Evolutionary conservation across 2,888 invertebrate species (phyloP).

Genomic region (Lepidocyrtinus sp.): DNA sequence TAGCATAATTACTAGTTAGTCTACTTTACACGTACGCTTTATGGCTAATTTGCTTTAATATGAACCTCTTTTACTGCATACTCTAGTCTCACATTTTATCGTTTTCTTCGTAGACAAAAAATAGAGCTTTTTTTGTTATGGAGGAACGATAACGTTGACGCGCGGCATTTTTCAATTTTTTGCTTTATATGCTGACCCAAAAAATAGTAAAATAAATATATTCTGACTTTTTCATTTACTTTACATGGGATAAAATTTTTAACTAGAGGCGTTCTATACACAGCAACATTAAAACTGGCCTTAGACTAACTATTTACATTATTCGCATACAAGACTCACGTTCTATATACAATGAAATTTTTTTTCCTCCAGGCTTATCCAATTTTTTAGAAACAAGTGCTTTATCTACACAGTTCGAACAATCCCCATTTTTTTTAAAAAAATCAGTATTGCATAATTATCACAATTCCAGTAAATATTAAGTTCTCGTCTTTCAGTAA

Average conservation of each 20-base stretch:
- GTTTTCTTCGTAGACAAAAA: neutral
- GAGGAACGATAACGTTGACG: neutral
- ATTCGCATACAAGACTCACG: slow-evolving; percentile 55
- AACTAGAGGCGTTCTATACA: neutral
- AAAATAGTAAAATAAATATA: neutral
- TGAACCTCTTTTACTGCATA: too few species aligned
- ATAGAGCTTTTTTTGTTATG: neutral
- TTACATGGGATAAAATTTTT: neutral
- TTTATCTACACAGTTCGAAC: neutral
- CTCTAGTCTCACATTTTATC: too few species aligned
- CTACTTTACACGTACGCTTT: neutral
- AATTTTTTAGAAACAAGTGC: neutral
- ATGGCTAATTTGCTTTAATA: too few species aligned
- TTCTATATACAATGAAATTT: slow-evolving; percentile 45
- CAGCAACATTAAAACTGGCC: slow-evolving; percentile 36
- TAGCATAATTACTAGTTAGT: neutral
- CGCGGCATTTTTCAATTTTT: neutral
- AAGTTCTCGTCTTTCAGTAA: slow-evolving; percentile 22
- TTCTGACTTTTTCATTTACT: neutral
- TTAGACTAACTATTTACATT: slow-evolving; percentile 51
- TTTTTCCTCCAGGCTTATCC: slow-evolving; percentile 23
- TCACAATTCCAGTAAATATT: slow-evolving; percentile 52
- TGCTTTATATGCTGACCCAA: neutral
- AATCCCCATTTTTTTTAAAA: neutral
- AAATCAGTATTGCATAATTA: slow-evolving; percentile 18